A percentile compares a stretch with the other conserved stretches of the same genome.
phyloP scores from a whole-genome alignment of 2,888 invertebrate species.

The Gymnosoma rotundatum region DNA sequence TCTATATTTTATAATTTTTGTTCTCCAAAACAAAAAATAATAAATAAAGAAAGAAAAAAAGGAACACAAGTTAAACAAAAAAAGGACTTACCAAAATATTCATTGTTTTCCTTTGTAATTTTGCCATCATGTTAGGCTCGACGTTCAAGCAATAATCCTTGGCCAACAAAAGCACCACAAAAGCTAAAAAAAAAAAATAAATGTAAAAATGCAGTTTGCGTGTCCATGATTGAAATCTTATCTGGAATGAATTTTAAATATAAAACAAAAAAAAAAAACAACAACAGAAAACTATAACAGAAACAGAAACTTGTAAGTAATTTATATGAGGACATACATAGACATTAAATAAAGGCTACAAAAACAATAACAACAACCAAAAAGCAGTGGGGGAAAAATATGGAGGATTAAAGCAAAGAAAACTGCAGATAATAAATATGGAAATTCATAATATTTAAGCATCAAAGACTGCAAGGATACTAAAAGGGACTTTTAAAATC shows the following conservation, averaged over 20 bases:
- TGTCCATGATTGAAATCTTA: constrained; percentile 72
- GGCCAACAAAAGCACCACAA: constrained; percentile 32
- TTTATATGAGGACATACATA: constrained; percentile 44
- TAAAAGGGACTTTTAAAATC: not conserved
- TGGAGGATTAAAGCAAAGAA: constrained; percentile 29
- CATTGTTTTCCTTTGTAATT: not conserved
- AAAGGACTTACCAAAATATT: constrained; percentile 59
- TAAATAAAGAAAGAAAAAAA: not conserved
- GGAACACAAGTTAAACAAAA: constrained; percentile 4
- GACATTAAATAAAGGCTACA: constrained; percentile 48
- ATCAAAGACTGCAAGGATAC: not conserved
- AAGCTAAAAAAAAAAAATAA: constrained; percentile 4
- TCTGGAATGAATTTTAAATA: constrained; percentile 52
- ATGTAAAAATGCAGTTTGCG: constrained; percentile 67
- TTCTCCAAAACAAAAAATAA: constrained; percentile 6
- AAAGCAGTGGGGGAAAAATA: constrained; percentile 35
- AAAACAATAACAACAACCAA: not conserved
- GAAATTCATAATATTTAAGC: constrained; percentile 26
- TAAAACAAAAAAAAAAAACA: not conserved
- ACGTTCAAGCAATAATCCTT: constrained; percentile 45
- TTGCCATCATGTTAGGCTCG: constrained; percentile 8
- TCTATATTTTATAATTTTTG: constrained; percentile 54
- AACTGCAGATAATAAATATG: constrained; percentile 39
- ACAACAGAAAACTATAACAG: constrained; percentile 47
- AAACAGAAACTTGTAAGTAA: constrained; percentile 66